Conservation (phyloP, 2,888 invertebrate genomes). For the Aporophyla nigra region DNA sequence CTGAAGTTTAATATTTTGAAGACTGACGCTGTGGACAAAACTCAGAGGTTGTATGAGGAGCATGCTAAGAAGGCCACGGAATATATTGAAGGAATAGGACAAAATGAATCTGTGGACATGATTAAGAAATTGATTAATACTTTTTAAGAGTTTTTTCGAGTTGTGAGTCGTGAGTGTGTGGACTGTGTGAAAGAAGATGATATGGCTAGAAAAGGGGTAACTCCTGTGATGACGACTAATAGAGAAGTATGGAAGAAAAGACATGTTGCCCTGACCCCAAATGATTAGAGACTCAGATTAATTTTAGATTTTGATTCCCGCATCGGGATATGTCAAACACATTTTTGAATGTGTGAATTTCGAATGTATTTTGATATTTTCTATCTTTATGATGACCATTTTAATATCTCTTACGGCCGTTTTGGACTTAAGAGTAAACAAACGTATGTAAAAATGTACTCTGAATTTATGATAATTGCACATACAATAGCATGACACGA, state of each 20-base stretch:
- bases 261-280: neutral
- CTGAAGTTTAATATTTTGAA: constrained; percentile 88
- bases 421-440: neutral
- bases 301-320: constrained; percentile 13
- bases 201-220: no score
- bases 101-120: constrained; percentile 87
- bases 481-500: neutral
- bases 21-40: constrained; percentile 86
- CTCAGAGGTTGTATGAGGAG: constrained; percentile 83
- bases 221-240: no score
- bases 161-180: neutral
- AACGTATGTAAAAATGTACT: neutral
- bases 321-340: constrained; percentile 22
- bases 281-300: neutral
- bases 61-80: constrained; percentile 84
- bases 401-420: neutral
- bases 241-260: no score
- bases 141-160: constrained; percentile 67
- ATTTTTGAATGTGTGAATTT: neutral
- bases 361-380: neutral
- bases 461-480: neutral
- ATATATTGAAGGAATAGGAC: constrained; percentile 83
- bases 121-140: constrained; percentile 87
- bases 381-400: neutral
- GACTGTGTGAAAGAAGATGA: neutral